A percentile compares a stretch with the other conserved stretches of the same genome.
These are phyloP conservation scores for Chiroxiphia lanceolata DNA, from an alignment of 2,797 vertebrate genomes.

Conservation along the genomic window DNA sequence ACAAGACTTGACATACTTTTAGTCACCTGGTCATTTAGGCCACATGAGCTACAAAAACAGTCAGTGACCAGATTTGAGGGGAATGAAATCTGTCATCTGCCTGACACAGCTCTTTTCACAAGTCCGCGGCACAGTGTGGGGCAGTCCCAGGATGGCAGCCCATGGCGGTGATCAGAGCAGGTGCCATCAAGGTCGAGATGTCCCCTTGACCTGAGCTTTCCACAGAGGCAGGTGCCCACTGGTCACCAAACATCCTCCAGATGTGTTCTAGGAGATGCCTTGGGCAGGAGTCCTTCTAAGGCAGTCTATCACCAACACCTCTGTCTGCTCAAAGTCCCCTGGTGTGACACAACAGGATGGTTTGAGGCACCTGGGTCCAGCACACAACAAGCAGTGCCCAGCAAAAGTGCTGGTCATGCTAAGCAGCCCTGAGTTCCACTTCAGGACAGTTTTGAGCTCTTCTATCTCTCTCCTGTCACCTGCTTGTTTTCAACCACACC, in stretches of 20 bases:
- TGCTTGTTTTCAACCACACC: not conserved
- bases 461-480: not conserved
- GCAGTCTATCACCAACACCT: not conserved
- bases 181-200: not conserved
- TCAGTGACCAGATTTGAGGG: not conserved
- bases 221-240: not conserved
- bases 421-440: not conserved
- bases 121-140: not conserved
- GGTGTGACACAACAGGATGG: not conserved
- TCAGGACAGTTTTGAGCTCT: not conserved
- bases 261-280: fast-evolving
- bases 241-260: not conserved
- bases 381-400: fast-evolving
- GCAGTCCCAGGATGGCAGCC: not conserved
- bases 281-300: not conserved
- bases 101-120: not conserved
- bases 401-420: fast-evolving
- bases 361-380: fast-evolving
- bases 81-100: not conserved
- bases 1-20: not conserved
- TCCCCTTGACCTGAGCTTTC: not conserved
- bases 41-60: not conserved
- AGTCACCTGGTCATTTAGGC: not conserved
- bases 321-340: fast-evolving
- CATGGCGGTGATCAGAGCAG: fast-evolving